Percentiles rank a stretch among this genome's conserved stretches.
These are phyloP conservation scores for Apotomis turbidana DNA, from an alignment of 2,888 invertebrate genomes.

Conservation along the genomic window DNA sequence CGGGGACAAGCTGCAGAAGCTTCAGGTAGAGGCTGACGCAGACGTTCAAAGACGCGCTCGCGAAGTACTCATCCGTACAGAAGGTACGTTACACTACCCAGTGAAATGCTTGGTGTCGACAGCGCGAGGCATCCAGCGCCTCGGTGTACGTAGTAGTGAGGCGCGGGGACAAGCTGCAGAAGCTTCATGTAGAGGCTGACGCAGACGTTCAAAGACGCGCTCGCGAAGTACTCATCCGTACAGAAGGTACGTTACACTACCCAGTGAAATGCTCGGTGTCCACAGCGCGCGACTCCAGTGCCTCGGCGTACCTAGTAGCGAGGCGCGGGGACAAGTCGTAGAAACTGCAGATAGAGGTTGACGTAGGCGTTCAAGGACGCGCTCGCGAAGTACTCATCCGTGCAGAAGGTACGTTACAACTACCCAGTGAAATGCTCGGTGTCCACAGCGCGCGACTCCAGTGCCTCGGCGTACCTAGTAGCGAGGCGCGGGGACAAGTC, in stretches of 20 bases:
- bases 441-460: slow-evolving; percentile 88
- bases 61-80: slow-evolving; percentile 90
- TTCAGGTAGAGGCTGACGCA: slow-evolving; percentile 92
- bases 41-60: slow-evolving; percentile 91
- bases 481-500: slow-evolving; percentile 89
- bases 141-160: slow-evolving; percentile 85
- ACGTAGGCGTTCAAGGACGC: slow-evolving; percentile 92
- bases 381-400: slow-evolving; percentile 89
- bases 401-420: too few species aligned
- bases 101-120: slow-evolving; percentile 66
- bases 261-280: slow-evolving; percentile 46
- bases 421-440: slow-evolving; percentile 61
- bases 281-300: slow-evolving; percentile 89
- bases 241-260: slow-evolving; percentile 87
- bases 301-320: slow-evolving; percentile 82
- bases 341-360: slow-evolving; percentile 92
- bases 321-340: slow-evolving; percentile 90
- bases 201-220: slow-evolving; percentile 91
- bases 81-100: slow-evolving; percentile 82
- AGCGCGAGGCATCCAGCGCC: slow-evolving; percentile 87
- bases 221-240: slow-evolving; percentile 89
- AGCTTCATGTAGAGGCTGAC: slow-evolving; percentile 91
- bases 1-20: slow-evolving; percentile 90
- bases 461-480: slow-evolving; percentile 90
- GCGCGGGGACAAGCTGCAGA: slow-evolving; percentile 90